Evolutionary conservation across 1,140 invertebrate genomes (phyloP).

Genomic region (Drosophila tsacasi): DNA sequence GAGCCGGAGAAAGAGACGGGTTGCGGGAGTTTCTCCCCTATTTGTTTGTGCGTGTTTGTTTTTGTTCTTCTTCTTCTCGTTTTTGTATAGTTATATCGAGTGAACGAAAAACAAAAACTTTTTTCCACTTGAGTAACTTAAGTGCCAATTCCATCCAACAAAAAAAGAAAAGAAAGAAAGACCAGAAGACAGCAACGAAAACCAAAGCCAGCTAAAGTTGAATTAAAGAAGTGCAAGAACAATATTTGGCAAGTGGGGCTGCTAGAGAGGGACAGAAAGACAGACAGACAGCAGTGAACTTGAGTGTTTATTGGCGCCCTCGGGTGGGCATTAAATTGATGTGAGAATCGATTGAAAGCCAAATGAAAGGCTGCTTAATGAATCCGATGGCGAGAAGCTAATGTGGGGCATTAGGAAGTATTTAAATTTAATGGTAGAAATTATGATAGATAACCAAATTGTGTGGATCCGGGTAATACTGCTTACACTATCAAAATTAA

Average conservation of each 20-base stretch:
- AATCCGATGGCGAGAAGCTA: conserved; percentile 10
- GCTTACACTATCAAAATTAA: background rate
- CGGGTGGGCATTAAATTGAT: conserved; percentile 47
- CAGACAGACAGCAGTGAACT: conserved; percentile 7
- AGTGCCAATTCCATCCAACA: conserved; percentile 76
- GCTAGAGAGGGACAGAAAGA: background rate
- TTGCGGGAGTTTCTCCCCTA: conserved; percentile 30
- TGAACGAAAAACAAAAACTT: conserved; percentile 83
- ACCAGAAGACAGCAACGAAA: conserved; percentile 38
- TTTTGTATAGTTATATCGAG: conserved; percentile 73
- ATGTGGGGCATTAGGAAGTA: background rate
- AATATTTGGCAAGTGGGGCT: conserved; percentile 44
- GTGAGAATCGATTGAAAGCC: conserved; percentile 61
- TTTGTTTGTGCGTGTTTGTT: conserved; percentile 42
- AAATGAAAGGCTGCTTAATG: conserved; percentile 47
- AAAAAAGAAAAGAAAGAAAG: conserved; percentile 30
- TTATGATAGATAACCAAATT: background rate
- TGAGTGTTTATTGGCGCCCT: conserved; percentile 29
- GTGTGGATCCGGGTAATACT: background rate
- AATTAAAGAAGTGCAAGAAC: conserved; percentile 39
- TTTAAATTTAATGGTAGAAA: conserved; percentile 11
- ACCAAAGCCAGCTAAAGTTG: conserved; percentile 27
- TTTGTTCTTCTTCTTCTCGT: conserved; percentile 20
- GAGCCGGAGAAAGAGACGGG: background rate
- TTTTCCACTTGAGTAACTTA: conserved; percentile 84